A percentile compares a stretch with the other conserved stretches of the same genome.
phyloP scores from a whole-genome alignment of 2,888 invertebrate genomes.

The Tenthredo scrophulariae region DNA sequence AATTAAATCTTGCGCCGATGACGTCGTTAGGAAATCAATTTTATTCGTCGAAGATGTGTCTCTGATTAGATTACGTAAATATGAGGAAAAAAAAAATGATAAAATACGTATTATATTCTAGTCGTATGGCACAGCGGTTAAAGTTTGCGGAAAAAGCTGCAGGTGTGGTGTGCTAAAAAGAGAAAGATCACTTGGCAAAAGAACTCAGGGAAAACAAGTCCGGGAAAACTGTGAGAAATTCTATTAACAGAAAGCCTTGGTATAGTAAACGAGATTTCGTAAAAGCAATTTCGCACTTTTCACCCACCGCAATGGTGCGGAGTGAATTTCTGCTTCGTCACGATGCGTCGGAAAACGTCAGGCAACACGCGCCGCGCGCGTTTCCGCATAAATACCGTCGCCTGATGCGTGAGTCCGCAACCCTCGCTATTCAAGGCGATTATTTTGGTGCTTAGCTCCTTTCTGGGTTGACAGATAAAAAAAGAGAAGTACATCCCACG shows the following conservation, averaged over 20 bases:
- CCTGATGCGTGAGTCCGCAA: constrained; percentile 24
- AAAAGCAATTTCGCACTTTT: constrained; percentile 47
- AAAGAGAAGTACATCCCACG: not conserved
- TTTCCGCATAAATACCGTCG: constrained; percentile 38
- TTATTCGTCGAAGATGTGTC: not conserved
- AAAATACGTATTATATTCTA: not conserved
- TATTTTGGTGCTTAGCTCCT: not conserved
- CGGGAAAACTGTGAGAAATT: constrained; percentile 33
- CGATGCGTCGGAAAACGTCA: constrained; percentile 35
- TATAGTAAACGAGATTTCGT: constrained; percentile 44
- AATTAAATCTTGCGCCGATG: not conserved
- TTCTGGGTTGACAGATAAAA: not conserved
- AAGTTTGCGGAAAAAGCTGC: not conserved
- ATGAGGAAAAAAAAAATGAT: not conserved
- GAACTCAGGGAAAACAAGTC: not conserved
- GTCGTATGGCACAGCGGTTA: not conserved
- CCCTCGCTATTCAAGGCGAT: not conserved
- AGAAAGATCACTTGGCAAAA: not conserved
- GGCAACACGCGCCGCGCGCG: constrained; percentile 29
- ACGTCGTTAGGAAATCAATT: not conserved
- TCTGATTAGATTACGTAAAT: not conserved
- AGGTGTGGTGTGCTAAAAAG: not conserved
- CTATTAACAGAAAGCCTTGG: constrained; percentile 40
- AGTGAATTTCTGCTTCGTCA: constrained; percentile 40
- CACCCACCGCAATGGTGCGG: constrained; percentile 2